A percentile compares a stretch with the other conserved stretches of the same genome.
These are phyloP conservation scores for Falco concolor DNA, from an alignment of 2,797 vertebrate species.

Conservation along the genomic window DNA sequence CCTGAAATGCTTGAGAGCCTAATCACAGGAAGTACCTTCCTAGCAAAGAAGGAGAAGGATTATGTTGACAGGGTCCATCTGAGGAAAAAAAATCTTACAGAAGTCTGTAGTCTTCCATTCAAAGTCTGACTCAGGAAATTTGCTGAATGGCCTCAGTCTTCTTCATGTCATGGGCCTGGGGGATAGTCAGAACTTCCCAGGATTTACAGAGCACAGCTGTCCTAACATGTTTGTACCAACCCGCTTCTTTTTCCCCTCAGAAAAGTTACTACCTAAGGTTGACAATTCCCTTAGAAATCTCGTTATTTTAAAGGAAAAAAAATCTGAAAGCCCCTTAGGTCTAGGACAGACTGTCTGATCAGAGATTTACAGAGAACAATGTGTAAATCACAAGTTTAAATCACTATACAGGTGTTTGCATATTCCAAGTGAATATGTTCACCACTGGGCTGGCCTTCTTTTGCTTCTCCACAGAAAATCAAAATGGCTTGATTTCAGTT, in stretches of 20 bases:
- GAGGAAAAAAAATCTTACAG: background rate
- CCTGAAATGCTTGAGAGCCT: slow-evolving; percentile 36
- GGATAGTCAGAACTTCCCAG: background rate
- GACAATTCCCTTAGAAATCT: background rate
- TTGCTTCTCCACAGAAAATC: background rate
- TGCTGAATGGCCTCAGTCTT: background rate
- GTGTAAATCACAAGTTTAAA: background rate
- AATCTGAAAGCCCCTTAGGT: background rate
- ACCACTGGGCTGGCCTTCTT: background rate
- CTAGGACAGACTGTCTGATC: background rate
- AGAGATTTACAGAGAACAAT: background rate
- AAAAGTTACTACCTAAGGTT: background rate
- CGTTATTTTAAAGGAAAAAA: background rate
- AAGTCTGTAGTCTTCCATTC: background rate
- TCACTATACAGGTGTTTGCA: background rate
- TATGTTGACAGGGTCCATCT: background rate
- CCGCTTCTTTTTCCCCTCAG: rapidly evolving
- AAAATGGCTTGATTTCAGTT: background rate
- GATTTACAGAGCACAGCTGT: background rate
- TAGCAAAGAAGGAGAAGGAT: background rate
- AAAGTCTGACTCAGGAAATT: background rate
- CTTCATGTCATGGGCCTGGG: background rate
- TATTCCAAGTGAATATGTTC: background rate
- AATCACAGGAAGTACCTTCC: slow-evolving; percentile 11
- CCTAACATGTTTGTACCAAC: background rate